Evolutionary conservation across 2,888 invertebrate genomes (phyloP).

Genomic region (Cryptus armator): DNA sequence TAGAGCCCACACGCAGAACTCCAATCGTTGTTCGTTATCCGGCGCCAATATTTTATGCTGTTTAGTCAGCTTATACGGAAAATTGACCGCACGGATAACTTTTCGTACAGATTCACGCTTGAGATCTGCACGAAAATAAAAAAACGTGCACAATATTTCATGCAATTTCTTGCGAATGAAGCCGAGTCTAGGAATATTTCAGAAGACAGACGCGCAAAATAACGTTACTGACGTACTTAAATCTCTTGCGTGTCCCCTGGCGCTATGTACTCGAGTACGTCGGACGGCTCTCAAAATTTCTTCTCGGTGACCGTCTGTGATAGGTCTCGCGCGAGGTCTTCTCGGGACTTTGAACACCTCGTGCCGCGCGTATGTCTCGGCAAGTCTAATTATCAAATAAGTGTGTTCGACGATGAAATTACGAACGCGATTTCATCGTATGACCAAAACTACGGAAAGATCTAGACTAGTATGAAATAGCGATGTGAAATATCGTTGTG

Average conservation of each 20-base stretch:
- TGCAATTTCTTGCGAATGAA: background rate
- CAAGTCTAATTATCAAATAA: too few species aligned
- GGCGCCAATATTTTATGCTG: background rate
- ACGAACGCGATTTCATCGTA: too few species aligned
- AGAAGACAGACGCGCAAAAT: background rate
- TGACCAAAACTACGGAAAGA: too few species aligned
- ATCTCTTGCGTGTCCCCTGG: background rate
- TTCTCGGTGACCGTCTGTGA: background rate
- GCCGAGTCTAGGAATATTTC: background rate
- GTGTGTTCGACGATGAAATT: too few species aligned
- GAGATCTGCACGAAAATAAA: background rate
- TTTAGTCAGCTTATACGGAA: conserved; percentile 8
- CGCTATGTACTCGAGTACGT: background rate
- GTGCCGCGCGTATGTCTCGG: background rate
- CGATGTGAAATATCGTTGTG: too few species aligned
- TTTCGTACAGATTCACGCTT: conserved; percentile 29
- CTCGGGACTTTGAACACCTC: background rate
- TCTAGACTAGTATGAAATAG: too few species aligned
- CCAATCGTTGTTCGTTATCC: conserved; percentile 6
- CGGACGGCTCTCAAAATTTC: background rate
- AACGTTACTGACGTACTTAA: background rate
- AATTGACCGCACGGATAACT: conserved; percentile 24
- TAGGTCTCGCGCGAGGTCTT: conserved; percentile 10
- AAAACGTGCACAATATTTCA: background rate
- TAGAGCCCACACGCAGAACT: conserved; percentile 63